These are phyloP conservation scores for Asbolus verrucosus DNA, from an alignment of 1,140 invertebrate genomes.

Conservation along the genomic window DNA sequence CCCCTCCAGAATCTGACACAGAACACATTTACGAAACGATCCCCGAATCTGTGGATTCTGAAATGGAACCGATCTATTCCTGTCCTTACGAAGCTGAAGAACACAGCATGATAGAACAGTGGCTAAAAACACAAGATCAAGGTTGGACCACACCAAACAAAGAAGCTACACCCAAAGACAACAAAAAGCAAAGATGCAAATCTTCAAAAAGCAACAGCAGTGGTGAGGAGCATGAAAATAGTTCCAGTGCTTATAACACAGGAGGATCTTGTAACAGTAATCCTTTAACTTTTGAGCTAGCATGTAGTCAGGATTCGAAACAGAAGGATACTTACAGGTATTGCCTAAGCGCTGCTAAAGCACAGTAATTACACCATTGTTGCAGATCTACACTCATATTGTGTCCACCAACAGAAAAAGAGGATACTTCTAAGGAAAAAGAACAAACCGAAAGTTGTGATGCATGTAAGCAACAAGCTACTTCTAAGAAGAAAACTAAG, in stretches of 20 bases:
- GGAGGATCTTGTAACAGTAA: slow-evolving; percentile 82
- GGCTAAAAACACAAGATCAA: slow-evolving; percentile 61
- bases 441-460: slow-evolving; percentile 53
- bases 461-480: slow-evolving; percentile 54
- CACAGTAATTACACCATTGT: neutral
- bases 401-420: slow-evolving; percentile 63
- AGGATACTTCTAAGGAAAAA: slow-evolving; percentile 54
- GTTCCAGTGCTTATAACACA: slow-evolving; percentile 83
- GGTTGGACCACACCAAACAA: slow-evolving; percentile 60
- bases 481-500: slow-evolving; percentile 57
- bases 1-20: slow-evolving; percentile 64
- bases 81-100: slow-evolving; percentile 72
- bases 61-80: slow-evolving; percentile 73
- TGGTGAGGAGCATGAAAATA: slow-evolving; percentile 73
- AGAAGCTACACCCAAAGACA: slow-evolving; percentile 50
- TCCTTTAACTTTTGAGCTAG: slow-evolving; percentile 73
- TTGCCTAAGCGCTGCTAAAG: no score
- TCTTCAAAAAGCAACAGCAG: slow-evolving; percentile 68
- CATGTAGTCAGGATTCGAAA: slow-evolving; percentile 66
- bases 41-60: slow-evolving; percentile 72
- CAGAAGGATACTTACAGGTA: slow-evolving; percentile 64
- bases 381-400: slow-evolving; percentile 65
- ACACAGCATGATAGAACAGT: slow-evolving; percentile 61
- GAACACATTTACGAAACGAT: slow-evolving; percentile 80
- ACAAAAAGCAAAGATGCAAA: slow-evolving; percentile 58